phyloP scores from a whole-genome alignment of 1,140 invertebrate species.

The Papilio polyxenes region DNA sequence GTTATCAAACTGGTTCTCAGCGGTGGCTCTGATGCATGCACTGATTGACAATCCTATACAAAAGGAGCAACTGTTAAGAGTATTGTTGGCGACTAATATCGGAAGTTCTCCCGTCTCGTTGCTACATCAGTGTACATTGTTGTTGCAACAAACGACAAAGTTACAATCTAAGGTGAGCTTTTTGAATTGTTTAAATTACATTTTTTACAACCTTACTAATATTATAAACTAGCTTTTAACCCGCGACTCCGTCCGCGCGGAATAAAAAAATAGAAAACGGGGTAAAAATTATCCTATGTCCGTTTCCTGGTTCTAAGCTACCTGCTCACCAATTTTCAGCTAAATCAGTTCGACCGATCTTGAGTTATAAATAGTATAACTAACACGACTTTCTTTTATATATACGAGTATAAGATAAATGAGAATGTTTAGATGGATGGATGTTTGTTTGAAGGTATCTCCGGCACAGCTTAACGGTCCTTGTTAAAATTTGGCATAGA shows the following conservation, averaged over 20 bases:
- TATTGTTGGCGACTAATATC: slow-evolving; percentile 93
- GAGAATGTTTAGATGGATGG: no score
- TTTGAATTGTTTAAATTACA: no score
- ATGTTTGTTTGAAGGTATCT: no score
- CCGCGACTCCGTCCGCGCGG: no score
- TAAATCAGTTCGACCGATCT: background rate
- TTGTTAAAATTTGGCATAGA: no score
- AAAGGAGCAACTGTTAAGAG: slow-evolving; percentile 96
- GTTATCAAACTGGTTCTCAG: slow-evolving; percentile 98
- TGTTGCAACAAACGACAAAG: slow-evolving; percentile 92
- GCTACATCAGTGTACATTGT: slow-evolving; percentile 91
- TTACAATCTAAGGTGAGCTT: slow-evolving; percentile 88
- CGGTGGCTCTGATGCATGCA: slow-evolving; percentile 94
- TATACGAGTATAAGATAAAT: slow-evolving; percentile 5
- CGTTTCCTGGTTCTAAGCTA: no score
- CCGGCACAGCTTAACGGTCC: no score
- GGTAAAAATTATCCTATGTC: no score
- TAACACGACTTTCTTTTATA: slow-evolving; percentile 32
- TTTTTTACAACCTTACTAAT: no score
- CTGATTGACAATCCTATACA: slow-evolving; percentile 94
- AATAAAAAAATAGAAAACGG: no score
- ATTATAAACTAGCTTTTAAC: no score
- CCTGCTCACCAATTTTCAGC: no score
- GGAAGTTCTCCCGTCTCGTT: slow-evolving; percentile 92
- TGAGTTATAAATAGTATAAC: slow-evolving; percentile 31